Evolutionary conservation across 2,797 vertebrate species (phyloP), one percentile per base, ranked within the genome.

Genomic region (Furcifer pardalis): DNA sequence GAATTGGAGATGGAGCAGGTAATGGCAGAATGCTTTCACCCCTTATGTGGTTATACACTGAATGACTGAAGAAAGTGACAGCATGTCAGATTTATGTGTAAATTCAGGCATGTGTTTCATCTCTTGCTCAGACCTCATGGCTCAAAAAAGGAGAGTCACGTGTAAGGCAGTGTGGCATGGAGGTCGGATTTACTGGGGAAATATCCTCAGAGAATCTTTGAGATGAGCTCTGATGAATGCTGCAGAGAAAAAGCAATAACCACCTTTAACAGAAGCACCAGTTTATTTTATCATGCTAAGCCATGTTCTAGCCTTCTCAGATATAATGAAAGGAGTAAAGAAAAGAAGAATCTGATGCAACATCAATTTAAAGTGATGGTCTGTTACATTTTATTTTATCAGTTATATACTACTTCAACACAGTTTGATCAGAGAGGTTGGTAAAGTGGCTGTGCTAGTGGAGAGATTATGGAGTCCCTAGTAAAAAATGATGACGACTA

Each of bases 311-410:
- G 12, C 19, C 21, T 89, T 65, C 63, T 25, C 46, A 78, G 52
- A 35, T 12, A 30, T 62, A 72, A 63, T 72, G 77, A 27, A 42
- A 15, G 10, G 5, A 7, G 9, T 32, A 52, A 42, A 35, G 52
- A 32, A 37, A 49, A 25, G 12, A 42, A 87, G 78, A 87, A 79
- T 9, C 7, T 79, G 77, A 49, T 71, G 7, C 37, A 83, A 76
- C 2, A 0, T 17, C 73, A 66, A 37, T 91, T 88, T 63, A 88
- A 86, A 94, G 86, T 92, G 92, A 91, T 87, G 93, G 84, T 77
- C 88, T 86, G 90, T 93, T 91, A 89, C 65, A 59, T 85, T 85
- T 93, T 92, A 92, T 91, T 89, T 89, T 90, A 86, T 90, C 84
- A 91, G 92, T 91, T 88, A 83, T 84, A 82, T 35, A 1, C 4